Evolutionary conservation across 2,797 vertebrate species (phyloP).

Genomic region (Carcharodon carcharias): DNA sequence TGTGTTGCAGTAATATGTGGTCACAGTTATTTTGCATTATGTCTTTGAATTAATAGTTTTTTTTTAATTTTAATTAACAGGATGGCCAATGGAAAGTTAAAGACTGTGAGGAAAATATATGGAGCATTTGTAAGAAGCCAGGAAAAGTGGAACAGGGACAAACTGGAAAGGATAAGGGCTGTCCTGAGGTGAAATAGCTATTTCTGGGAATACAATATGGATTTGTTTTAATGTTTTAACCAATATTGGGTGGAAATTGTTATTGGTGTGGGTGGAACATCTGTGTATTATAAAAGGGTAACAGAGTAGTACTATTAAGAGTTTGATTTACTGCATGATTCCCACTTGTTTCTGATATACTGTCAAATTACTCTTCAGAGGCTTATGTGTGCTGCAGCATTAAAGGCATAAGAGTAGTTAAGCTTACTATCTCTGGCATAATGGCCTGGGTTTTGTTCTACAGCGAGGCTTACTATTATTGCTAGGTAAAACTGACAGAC

Average conservation of each 20-base stretch:
- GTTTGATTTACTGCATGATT: background rate
- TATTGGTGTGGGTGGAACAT: background rate
- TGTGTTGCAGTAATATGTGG: background rate
- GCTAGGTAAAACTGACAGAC: background rate
- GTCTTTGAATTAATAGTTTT: background rate
- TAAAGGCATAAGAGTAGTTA: background rate
- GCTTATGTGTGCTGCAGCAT: background rate
- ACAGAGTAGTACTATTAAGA: background rate
- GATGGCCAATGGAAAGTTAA: conserved; percentile 71
- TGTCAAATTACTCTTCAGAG: background rate
- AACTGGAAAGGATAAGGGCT: conserved; percentile 54
- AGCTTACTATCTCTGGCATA: background rate
- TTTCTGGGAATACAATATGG: background rate
- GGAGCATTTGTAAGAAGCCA: conserved; percentile 68
- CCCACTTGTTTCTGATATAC: background rate
- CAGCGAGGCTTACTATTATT: background rate
- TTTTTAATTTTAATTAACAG: conserved; percentile 50
- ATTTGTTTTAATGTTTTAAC: background rate
- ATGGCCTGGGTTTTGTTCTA: background rate
- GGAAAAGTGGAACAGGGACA: conserved; percentile 50
- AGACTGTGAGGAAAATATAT: conserved; percentile 64
- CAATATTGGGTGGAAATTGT: background rate
- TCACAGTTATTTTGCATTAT: background rate
- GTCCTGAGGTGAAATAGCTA: conserved; percentile 64
- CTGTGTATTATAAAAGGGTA: background rate